These are phyloP conservation scores for Dione vanillae DNA, from an alignment of 2,888 invertebrate species.

Conservation along the genomic window DNA sequence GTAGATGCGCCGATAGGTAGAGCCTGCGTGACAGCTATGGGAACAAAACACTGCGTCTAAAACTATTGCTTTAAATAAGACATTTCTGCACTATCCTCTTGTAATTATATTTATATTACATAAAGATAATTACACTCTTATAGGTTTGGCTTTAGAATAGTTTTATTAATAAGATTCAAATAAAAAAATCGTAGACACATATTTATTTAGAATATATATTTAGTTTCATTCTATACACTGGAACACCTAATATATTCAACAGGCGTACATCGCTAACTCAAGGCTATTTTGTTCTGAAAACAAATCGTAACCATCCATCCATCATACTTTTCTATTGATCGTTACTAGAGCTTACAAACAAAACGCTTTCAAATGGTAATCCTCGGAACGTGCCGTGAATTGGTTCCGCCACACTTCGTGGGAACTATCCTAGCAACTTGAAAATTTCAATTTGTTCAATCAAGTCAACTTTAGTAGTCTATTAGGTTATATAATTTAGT, in stretches of 20 bases:
- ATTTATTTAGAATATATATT: slow-evolving; percentile 25
- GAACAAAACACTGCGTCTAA: slow-evolving; percentile 70
- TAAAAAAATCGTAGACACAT: background rate
- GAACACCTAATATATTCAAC: slow-evolving; percentile 70
- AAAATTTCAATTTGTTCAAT: slow-evolving; percentile 38
- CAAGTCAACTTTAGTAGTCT: slow-evolving; percentile 15
- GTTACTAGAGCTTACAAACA: slow-evolving; percentile 76
- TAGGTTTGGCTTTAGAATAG: background rate
- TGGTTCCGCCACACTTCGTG: slow-evolving; percentile 75
- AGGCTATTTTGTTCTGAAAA: slow-evolving; percentile 79
- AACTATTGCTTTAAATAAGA: slow-evolving; percentile 56
- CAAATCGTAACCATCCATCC: slow-evolving; percentile 78
- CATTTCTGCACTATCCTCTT: background rate
- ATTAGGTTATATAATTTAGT: background rate
- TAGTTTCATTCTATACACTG: slow-evolving; percentile 28
- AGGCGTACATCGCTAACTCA: slow-evolving; percentile 73
- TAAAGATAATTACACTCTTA: background rate
- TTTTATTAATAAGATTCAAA: background rate
- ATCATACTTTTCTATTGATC: slow-evolving; percentile 81
- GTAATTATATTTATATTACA: too few relatives aligned
- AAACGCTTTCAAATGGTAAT: slow-evolving; percentile 82
- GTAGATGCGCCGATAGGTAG: slow-evolving; percentile 79
- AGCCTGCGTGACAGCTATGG: slow-evolving; percentile 77
- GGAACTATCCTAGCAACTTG: slow-evolving; percentile 61
- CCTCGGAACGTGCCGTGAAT: slow-evolving; percentile 75